These are phyloP conservation scores for Gadopsis marmoratus DNA, from an alignment of 2,797 vertebrate genomes.

Conservation along the genomic window DNA sequence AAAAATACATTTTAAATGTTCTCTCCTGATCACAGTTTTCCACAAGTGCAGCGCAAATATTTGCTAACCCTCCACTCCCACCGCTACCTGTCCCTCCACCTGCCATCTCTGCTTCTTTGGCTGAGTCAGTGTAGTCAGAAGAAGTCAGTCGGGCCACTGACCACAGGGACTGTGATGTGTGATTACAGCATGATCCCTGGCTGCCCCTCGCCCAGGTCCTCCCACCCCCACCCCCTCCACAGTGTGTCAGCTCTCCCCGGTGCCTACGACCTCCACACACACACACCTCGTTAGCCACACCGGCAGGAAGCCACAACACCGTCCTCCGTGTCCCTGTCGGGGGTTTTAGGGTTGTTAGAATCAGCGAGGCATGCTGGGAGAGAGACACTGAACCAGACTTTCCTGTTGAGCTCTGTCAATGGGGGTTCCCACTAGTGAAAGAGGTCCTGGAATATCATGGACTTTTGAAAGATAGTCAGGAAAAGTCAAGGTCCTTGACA, in stretches of 20 bases:
- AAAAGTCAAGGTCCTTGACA: slow-evolving; percentile 30
- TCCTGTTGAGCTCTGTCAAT: slow-evolving; percentile 69
- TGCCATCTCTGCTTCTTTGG: slow-evolving; percentile 33
- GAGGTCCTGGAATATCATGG: slow-evolving; percentile 61
- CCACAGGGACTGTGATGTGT: slow-evolving; percentile 79
- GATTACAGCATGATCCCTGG: slow-evolving; percentile 81
- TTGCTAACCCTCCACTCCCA: slow-evolving; percentile 3
- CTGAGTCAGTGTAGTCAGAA: slow-evolving; percentile 53
- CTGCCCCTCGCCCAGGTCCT: slow-evolving; percentile 54
- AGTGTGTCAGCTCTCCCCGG: slow-evolving; percentile 64
- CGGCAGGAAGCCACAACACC: slow-evolving; percentile 50
- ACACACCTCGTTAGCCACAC: slow-evolving; percentile 76
- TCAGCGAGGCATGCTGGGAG: slow-evolving; percentile 65
- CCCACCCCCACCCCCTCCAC: slow-evolving; percentile 43
- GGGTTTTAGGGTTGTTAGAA: slow-evolving; percentile 64
- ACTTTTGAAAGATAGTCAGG: slow-evolving; percentile 47
- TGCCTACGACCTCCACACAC: slow-evolving; percentile 46
- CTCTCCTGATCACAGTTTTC: neutral
- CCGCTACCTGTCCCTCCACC: slow-evolving; percentile 30
- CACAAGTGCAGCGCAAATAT: neutral
- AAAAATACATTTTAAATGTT: neutral
- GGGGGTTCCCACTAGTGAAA: slow-evolving; percentile 36
- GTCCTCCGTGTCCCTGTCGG: slow-evolving; percentile 57
- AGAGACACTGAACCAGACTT: slow-evolving; percentile 56
- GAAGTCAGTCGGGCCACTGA: slow-evolving; percentile 67